Conservation (phyloP, 2,888 invertebrate species). For the Magallana nippona region DNA sequence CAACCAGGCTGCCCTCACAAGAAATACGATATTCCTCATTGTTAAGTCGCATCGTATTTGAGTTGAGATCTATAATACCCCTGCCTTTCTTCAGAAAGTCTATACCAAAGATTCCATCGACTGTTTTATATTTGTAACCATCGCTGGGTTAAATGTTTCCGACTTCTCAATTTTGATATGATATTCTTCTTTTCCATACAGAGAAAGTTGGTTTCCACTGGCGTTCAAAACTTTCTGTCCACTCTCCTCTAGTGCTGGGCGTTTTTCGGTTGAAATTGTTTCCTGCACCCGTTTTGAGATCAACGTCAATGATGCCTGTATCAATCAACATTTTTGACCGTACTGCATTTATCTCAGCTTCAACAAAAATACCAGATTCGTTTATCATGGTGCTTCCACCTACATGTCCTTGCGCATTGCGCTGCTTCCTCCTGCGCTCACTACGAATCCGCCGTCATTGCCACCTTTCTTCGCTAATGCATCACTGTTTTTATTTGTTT, state of each 20-base stretch:
- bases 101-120: not conserved
- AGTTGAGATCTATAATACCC: conserved; percentile 1
- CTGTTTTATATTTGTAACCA: not conserved
- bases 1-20: not conserved
- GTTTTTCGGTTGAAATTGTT: not conserved
- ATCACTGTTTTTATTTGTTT: not conserved
- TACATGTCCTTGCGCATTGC: not conserved
- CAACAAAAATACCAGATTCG: not conserved
- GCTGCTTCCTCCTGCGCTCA: no score
- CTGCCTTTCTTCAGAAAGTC: not conserved
- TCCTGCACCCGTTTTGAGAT: conserved; percentile 1
- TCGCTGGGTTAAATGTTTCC: not conserved
- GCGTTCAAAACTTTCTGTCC: conserved; percentile 2
- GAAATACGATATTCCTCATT: conserved; percentile 1
- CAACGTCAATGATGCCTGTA: no score
- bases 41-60: not conserved
- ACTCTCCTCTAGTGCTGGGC: conserved; percentile 3
- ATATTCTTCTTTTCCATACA: not conserved
- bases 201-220: not conserved
- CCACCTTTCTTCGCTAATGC: not conserved
- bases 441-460: not conserved
- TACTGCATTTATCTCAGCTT: not conserved
- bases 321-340: no score
- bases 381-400: not conserved
- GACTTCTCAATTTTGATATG: not conserved